These are phyloP conservation scores for Bombus turneri DNA, from an alignment of 1,140 invertebrate genomes.

Conservation along the genomic window DNA sequence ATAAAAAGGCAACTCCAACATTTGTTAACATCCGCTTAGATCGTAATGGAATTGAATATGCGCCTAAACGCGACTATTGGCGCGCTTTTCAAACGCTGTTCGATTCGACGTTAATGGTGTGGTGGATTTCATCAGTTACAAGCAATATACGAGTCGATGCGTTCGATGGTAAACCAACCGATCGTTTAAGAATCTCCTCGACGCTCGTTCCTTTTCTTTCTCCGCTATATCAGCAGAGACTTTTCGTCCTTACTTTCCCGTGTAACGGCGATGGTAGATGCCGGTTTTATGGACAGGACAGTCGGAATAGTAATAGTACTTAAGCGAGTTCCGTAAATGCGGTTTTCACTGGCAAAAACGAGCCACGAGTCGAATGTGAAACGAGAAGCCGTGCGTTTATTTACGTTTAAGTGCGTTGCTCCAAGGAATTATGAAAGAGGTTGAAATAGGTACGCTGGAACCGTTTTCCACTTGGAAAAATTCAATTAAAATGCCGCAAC, in stretches of 20 bases:
- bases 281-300: conserved; percentile 36
- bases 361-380: conserved; percentile 36
- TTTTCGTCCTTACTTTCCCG: conserved; percentile 11
- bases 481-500: background rate
- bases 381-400: conserved; percentile 28
- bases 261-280: conserved; percentile 23
- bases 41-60: background rate
- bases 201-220: background rate
- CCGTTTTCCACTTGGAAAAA: conserved; percentile 8
- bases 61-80: background rate
- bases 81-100: background rate
- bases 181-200: background rate
- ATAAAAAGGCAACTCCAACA: background rate
- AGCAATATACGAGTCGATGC: too few relatives aligned
- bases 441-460: background rate
- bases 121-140: background rate
- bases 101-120: background rate
- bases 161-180: background rate
- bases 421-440: conserved; percentile 21
- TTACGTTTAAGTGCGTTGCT: conserved; percentile 34
- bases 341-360: conserved; percentile 22
- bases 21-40: background rate
- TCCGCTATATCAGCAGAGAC: background rate
- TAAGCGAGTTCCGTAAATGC: conserved; percentile 40
- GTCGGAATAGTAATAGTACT: conserved; percentile 43